phyloP scores from a whole-genome alignment of 2,113 vertebrate genomes.

The Falcunculus frontatus region DNA sequence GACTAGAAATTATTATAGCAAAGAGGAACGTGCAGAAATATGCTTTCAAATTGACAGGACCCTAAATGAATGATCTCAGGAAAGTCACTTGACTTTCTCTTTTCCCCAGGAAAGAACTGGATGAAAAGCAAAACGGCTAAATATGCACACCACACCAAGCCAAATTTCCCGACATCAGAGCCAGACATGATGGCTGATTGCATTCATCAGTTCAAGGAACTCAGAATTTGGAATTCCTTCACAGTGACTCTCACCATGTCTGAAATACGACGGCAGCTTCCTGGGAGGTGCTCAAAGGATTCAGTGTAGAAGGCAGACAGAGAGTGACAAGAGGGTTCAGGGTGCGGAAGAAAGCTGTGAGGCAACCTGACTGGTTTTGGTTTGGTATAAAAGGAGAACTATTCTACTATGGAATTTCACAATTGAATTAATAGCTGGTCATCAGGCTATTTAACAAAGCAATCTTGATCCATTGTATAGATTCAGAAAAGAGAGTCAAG shows the following conservation, averaged over 20 bases:
- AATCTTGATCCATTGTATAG: not conserved
- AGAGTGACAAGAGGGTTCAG: not conserved
- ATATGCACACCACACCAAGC: not conserved
- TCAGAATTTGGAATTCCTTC: not conserved
- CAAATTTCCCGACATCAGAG: not conserved
- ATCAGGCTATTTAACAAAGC: not conserved
- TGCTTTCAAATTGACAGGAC: not conserved
- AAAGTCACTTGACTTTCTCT: not conserved
- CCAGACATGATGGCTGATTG: not conserved
- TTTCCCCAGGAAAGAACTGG: not conserved
- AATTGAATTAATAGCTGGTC: not conserved
- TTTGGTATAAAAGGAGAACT: not conserved
- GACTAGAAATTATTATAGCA: not conserved
- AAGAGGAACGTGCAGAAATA: not conserved
- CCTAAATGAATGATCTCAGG: not conserved
- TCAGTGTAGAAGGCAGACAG: not conserved
- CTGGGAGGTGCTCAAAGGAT: not conserved
- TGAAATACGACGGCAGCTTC: not conserved
- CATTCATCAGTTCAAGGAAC: not conserved
- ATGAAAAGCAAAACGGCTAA: not conserved
- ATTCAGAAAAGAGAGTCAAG: not conserved
- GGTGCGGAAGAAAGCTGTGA: not conserved
- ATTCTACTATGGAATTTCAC: not conserved
- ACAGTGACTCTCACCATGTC: not conserved
- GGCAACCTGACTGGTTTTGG: not conserved